Evolutionary conservation across 2,113 vertebrate genomes (phyloP).

Genomic region (Thoracochromis brauschi): DNA sequence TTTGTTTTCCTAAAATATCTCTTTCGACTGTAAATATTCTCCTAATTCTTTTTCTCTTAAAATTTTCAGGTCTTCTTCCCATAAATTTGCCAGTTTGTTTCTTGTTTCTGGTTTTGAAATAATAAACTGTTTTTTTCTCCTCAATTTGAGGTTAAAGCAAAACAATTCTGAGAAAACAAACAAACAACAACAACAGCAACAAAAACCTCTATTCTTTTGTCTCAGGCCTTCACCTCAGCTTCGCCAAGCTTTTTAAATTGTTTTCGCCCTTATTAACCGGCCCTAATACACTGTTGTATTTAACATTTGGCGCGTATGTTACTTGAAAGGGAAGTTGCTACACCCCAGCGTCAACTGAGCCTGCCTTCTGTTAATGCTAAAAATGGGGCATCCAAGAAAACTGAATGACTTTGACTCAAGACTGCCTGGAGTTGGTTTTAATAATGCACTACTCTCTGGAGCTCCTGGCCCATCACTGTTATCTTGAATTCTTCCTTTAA

Average conservation of each 20-base stretch:
- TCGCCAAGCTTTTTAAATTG: neutral
- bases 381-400: neutral
- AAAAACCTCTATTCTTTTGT: neutral
- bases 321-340: neutral
- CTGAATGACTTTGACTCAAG: neutral
- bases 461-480: neutral
- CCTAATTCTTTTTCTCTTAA: neutral
- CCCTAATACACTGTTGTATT: neutral
- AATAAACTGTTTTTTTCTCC: neutral
- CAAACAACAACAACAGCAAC: neutral
- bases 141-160: neutral
- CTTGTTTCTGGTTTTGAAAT: neutral
- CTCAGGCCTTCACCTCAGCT: neutral
- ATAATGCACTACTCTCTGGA: neutral
- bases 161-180: neutral
- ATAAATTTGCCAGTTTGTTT: neutral
- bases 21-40: fast-evolving
- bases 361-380: neutral
- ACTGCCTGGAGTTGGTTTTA: neutral
- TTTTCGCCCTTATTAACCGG: neutral
- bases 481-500: neutral
- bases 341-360: neutral
- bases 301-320: conserved; percentile 20
- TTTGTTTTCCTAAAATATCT: neutral
- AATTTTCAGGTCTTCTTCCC: neutral